Evolutionary conservation across 2,888 invertebrate species (phyloP).

Genomic region (Apantesis nais): DNA sequence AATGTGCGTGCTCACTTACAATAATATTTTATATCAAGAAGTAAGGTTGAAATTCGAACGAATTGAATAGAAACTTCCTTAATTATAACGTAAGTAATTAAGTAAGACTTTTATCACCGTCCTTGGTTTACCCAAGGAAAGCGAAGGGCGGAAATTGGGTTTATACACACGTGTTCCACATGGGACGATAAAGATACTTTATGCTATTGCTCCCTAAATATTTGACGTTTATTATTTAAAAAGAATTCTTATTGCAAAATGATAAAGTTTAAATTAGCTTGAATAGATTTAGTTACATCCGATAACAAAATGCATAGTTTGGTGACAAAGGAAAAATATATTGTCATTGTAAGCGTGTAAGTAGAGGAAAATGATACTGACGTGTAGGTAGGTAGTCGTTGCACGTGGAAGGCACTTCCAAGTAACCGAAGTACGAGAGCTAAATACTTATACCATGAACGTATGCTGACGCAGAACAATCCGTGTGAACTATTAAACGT

Average conservation of each 20-base stretch:
- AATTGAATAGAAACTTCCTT: constrained; percentile 57
- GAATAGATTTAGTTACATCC: constrained; percentile 26
- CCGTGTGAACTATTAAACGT: constrained; percentile 51
- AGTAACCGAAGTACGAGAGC: constrained; percentile 57
- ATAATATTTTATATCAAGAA: constrained; percentile 11
- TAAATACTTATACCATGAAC: constrained; percentile 52
- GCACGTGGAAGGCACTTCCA: constrained; percentile 72
- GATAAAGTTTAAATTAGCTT: constrained; percentile 40
- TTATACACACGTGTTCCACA: constrained; percentile 75
- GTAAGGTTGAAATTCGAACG: constrained; percentile 43
- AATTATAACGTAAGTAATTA: constrained; percentile 69
- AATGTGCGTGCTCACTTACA: constrained; percentile 14
- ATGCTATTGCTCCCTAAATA: constrained; percentile 48
- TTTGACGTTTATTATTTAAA: constrained; percentile 28
- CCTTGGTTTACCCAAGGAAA: constrained; percentile 72
- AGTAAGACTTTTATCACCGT: constrained; percentile 73
- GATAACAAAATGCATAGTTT: constrained; percentile 53
- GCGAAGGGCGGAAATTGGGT: constrained; percentile 78
- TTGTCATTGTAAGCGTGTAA: constrained; percentile 61
- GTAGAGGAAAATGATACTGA: constrained; percentile 69
- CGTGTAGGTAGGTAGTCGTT: constrained; percentile 42
- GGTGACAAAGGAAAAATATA: constrained; percentile 60
- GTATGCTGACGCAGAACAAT: constrained; percentile 49
- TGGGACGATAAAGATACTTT: constrained; percentile 69
- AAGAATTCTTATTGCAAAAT: constrained; percentile 28